A percentile compares a stretch with the other conserved stretches of the same genome.
Evolutionary conservation across 1,140 invertebrate genomes (phyloP).

Genomic region (Brachionus calyciflorus): DNA sequence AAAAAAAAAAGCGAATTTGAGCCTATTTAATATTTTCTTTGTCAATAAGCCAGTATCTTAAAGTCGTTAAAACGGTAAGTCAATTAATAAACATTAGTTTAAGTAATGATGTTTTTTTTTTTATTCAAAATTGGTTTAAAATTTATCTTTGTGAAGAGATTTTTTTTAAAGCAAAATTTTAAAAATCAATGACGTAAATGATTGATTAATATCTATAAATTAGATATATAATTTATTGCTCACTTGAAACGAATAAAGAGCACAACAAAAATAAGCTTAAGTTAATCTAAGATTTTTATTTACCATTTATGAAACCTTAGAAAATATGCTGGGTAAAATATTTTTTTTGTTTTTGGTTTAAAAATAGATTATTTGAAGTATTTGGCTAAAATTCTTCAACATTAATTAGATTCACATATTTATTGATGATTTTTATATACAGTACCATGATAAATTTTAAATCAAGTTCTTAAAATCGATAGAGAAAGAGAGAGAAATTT

Average conservation of each 20-base stretch:
- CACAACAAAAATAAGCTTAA: background rate
- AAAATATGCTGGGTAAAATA: too few relatives aligned
- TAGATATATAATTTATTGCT: constrained; percentile 14
- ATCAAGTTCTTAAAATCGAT: constrained; percentile 1
- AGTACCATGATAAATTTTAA: constrained; percentile 1
- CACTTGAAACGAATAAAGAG: constrained; percentile 11
- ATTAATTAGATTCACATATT: constrained; percentile 20
- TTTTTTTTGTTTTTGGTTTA: too few relatives aligned
- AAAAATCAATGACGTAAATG: constrained; percentile 8
- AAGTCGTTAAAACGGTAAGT: background rate
- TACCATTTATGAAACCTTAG: background rate
- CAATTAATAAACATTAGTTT: background rate
- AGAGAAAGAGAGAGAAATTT: too few relatives aligned
- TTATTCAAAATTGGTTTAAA: background rate
- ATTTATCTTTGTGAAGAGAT: too few relatives aligned
- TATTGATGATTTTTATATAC: constrained; percentile 17
- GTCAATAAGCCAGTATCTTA: background rate
- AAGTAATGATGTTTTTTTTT: too few relatives aligned
- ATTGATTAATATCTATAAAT: constrained; percentile 7
- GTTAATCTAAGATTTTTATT: too few relatives aligned
- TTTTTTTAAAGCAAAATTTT: too few relatives aligned
- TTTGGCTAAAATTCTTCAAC: background rate
- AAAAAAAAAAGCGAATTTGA: too few relatives aligned
- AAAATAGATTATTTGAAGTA: background rate
- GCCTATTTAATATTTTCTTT: too few relatives aligned